Evolutionary conservation across 2,888 invertebrate genomes (phyloP).

Genomic region (Eilema caniola): DNA sequence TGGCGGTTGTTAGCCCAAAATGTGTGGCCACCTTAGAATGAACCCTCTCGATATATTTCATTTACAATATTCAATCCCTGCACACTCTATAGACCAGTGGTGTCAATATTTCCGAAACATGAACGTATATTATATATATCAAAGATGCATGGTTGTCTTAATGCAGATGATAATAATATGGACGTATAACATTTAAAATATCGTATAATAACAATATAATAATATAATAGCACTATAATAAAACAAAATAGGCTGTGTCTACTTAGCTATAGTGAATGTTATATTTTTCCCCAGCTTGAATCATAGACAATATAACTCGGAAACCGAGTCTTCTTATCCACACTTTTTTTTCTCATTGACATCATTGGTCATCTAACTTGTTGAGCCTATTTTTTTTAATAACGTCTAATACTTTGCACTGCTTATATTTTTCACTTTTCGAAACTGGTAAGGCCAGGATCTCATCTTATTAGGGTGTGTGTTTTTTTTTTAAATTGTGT

Average conservation of each 20-base stretch:
- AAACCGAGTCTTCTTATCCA: neutral
- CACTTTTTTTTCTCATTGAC: constrained; percentile 29
- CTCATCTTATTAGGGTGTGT: constrained; percentile 44
- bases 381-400: constrained; percentile 24
- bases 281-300: constrained; percentile 21
- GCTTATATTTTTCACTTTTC: constrained; percentile 39
- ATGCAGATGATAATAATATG: too few species aligned
- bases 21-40: constrained; percentile 8
- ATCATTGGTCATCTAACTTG: constrained; percentile 40
- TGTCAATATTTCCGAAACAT: constrained; percentile 26
- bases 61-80: constrained; percentile 11
- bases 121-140: constrained; percentile 5
- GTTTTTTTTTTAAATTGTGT: constrained; percentile 31
- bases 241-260: constrained; percentile 40
- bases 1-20: neutral
- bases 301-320: constrained; percentile 16
- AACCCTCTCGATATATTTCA: constrained; percentile 18
- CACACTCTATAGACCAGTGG: constrained; percentile 34
- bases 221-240: constrained; percentile 9
- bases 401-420: constrained; percentile 24
- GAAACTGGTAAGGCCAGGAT: constrained; percentile 50
- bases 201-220: too few species aligned
- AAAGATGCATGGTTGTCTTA: too few species aligned
- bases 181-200: too few species aligned
- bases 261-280: constrained; percentile 32